Evolutionary conservation across 2,797 vertebrate genomes (phyloP), one percentile per base, ranked within the genome.

Genomic region (Diplodus puntazzo): DNA sequence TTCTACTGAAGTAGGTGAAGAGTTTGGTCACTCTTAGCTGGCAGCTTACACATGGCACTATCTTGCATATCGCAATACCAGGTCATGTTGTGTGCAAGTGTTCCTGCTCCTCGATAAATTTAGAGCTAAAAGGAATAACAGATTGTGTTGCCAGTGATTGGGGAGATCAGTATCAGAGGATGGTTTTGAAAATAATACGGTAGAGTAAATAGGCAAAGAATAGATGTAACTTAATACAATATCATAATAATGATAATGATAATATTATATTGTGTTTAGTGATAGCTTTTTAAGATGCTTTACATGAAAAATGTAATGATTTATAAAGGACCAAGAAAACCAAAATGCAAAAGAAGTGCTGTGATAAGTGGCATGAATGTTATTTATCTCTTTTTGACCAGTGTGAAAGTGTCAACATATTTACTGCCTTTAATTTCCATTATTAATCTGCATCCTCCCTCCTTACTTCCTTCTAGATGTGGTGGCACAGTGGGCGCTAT

Each of bases 401-500:
- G 5, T 25, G 48, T 54, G 5, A 62, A 57, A 34, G 34, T 34
- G 34, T 34, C 34, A 8, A 8, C 34, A 34, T 34, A 8, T 34
- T 34, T 34, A 6, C 30, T 3, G 1, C 30, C 6, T 3, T 27
- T 27, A 27, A 3, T 34, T 34, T 34, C 18, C 8, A 58, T 34
- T 68, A 1, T 61, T 67, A 34, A 34, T 83, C 17, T 69, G 1
- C 13, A 25, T 52, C 23, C 20, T 73, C 9, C 27, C 71, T 66
- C 4, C 30, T 11, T 30, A 6, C 59, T 49, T 20, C 18, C 49
- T 45, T 23, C 2, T 72, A 99, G 98, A 92, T 99, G 98, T 89
- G 98, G 98, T 77, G 98, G 98, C 84, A 99, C 98, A 55, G 98
- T 99, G 84, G 98, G 98, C 53, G 98, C 98, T 80, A 98, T 99